Base-by-base conservation (phyloP, 2,113 vertebrate genomes). In the Polypterus bichir region DNA sequence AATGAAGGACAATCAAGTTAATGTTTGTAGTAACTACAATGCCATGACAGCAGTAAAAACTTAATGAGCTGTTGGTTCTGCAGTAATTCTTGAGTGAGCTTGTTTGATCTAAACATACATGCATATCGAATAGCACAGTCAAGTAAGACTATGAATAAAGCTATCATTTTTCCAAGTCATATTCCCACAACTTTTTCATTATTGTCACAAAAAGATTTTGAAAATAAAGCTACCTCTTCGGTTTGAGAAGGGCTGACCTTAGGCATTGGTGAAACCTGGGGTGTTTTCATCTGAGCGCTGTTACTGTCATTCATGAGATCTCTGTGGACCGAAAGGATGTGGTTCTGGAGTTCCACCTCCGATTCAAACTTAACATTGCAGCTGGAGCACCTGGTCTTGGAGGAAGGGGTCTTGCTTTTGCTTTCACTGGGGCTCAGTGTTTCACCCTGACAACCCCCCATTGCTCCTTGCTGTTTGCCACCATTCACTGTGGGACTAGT, bases 331-430 rank as follows among this genome's bases (percentile, higher is more conserved):
- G 90, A 86, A 78, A 93, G 91, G 73, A 93, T 78, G 65, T 99
- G 96, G 71, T 88, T 92, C 82, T 97, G 94, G 72, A 99, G 85
- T 83, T 99, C 96, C 4, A 80, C 86, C 74, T 98, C 94, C 1
- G 92, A 91, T 84, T 99, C 96, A 74, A 99, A 99, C 80, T 99
- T 99, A 70, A 99, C 96, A 64, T 93, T 97, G 84, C 96, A 99
- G 82, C 88, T 95, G 59, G 93, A 89, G 78, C 96, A 99, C 66
- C 96, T 86, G 3, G 91, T 97, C 85, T 97, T 97, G 77, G 89
- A 86, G 64, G 82, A 89, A 54, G 87, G 86, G 3, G 78, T 76
- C 82, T 96, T 97, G 79, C 76, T 79, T 86, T 97, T 98, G 48
- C 77, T 84, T 53, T 92, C 93, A 48, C 87, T 75, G 58, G 89